Evolutionary conservation across 2,888 invertebrate genomes (phyloP).

Genomic region (Selenia dentaria): DNA sequence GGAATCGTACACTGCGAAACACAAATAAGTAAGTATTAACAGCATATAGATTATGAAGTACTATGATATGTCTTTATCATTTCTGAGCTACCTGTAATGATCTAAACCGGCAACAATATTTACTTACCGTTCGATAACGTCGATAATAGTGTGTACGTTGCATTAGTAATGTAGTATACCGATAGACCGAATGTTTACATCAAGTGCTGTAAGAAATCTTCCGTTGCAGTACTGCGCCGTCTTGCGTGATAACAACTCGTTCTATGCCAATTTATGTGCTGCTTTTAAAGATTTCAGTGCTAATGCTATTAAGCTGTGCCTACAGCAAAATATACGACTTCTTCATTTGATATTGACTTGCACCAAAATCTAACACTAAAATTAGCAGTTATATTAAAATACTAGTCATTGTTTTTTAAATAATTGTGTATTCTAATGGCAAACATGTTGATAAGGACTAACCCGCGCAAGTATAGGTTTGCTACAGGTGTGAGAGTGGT

Average conservation of each 20-base stretch:
- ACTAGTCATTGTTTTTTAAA: slow-evolving; percentile 37
- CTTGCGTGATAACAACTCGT: slow-evolving; percentile 44
- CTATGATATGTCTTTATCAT: slow-evolving; percentile 17
- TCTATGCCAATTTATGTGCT: slow-evolving; percentile 41
- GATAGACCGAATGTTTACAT: slow-evolving; percentile 60
- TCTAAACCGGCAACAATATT: slow-evolving; percentile 54
- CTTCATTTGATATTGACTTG: slow-evolving; percentile 67
- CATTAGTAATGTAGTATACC: slow-evolving; percentile 46
- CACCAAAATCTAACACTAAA: slow-evolving; percentile 1
- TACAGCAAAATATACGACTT: slow-evolving; percentile 69
- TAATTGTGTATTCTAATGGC: slow-evolving; percentile 56
- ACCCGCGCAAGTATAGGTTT: slow-evolving; percentile 52
- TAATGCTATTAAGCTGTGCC: slow-evolving; percentile 63
- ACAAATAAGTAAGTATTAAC: too few relatives aligned
- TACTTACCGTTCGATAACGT: slow-evolving; percentile 55
- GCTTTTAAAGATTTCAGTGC: slow-evolving; percentile 34
- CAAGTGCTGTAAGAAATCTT: slow-evolving; percentile 37
- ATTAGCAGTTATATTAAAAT: slow-evolving; percentile 8
- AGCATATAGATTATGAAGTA: background rate
- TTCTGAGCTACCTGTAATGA: slow-evolving; percentile 34
- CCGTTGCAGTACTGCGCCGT: slow-evolving; percentile 47
- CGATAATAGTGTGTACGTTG: slow-evolving; percentile 48
- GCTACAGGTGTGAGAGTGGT: slow-evolving; percentile 60
- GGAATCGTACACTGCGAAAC: too few relatives aligned
- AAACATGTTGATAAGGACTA: slow-evolving; percentile 77